Evolutionary conservation across 2,888 invertebrate genomes (phyloP).

Genomic region (Anthoptus insignis): DNA sequence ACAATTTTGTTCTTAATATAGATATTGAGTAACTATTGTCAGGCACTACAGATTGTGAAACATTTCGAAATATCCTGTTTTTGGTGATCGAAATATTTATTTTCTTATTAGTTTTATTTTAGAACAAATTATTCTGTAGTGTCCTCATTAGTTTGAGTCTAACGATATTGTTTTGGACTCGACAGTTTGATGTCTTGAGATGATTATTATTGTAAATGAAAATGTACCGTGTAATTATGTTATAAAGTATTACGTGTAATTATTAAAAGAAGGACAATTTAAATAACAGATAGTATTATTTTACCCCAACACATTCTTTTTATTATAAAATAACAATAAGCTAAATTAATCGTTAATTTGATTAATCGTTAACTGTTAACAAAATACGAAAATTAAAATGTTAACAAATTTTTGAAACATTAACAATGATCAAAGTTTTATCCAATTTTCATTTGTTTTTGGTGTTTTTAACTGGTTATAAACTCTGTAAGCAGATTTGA

Average conservation of each 20-base stretch:
- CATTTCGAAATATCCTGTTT: constrained; percentile 1
- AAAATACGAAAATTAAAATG: neutral
- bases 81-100: constrained; percentile 10
- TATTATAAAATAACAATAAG: neutral
- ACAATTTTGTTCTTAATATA: constrained; percentile 71
- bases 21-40: constrained; percentile 19
- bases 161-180: constrained; percentile 72
- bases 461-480: too few species aligned
- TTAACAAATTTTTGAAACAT: neutral
- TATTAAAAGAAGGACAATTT: constrained; percentile 85
- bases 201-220: constrained; percentile 86
- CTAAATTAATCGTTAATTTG: too few species aligned
- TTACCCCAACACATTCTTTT: constrained; percentile 35
- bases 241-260: constrained; percentile 86
- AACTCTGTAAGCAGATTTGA: too few species aligned
- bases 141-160: constrained; percentile 29
- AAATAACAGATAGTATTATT: constrained; percentile 66
- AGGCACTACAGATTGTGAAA: constrained; percentile 22
- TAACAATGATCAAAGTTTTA: too few species aligned
- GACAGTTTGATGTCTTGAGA: constrained; percentile 83
- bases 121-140: constrained; percentile 31
- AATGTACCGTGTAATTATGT: constrained; percentile 86
- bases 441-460: neutral
- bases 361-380: too few species aligned
- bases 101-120: constrained; percentile 27